Conservation (phyloP, 2,888 invertebrate species). For the Siphonodentalium dalli region DNA sequence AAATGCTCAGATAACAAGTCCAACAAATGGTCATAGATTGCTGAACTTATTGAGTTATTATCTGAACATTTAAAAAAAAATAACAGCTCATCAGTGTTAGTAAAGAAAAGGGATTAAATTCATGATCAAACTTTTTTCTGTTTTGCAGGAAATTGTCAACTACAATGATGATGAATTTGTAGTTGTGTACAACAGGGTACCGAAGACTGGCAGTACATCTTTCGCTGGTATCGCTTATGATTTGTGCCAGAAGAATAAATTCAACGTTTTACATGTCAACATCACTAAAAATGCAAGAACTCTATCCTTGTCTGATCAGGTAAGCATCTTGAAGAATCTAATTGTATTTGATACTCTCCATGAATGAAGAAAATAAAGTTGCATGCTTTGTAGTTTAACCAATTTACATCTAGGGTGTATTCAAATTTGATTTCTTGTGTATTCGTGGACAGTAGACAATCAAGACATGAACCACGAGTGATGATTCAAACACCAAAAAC, state of each 20-base stretch:
- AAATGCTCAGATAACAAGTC: too few species aligned
- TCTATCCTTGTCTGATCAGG: constrained; percentile 91
- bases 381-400: neutral
- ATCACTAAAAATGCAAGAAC: constrained; percentile 94
- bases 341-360: too few species aligned
- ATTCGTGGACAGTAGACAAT: neutral
- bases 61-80: too few species aligned
- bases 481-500: too few species aligned
- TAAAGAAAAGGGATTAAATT: too few species aligned
- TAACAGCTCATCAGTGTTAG: too few species aligned
- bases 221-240: constrained; percentile 92
- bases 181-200: constrained; percentile 93
- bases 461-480: too few species aligned
- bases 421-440: neutral
- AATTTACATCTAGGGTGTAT: neutral
- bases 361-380: neutral
- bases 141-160: constrained; percentile 28
- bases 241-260: constrained; percentile 77
- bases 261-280: constrained; percentile 91
- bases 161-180: constrained; percentile 64
- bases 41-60: too few species aligned
- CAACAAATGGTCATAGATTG: too few species aligned
- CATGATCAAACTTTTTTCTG: neutral
- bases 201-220: constrained; percentile 96
- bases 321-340: too few species aligned